Evolutionary conservation across 2,888 invertebrate species (phyloP).

Genomic region (Hemithea aestivaria): DNA sequence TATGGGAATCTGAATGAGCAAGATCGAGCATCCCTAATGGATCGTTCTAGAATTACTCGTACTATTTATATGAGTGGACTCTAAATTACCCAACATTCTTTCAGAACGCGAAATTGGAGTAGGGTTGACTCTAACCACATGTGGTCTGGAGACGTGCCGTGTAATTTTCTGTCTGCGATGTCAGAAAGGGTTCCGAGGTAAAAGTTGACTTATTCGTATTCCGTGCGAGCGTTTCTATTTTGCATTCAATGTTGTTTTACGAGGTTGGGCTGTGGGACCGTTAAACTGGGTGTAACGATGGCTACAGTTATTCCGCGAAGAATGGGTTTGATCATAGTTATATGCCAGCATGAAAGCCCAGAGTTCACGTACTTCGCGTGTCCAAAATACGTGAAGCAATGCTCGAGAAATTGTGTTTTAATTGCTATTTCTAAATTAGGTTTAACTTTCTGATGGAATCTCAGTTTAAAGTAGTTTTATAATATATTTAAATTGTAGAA

Average conservation of each 20-base stretch:
- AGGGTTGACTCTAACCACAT: conserved; percentile 23
- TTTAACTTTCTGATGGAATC: too few relatives aligned
- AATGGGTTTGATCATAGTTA: too few relatives aligned
- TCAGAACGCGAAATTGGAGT: conserved; percentile 18
- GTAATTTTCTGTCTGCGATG: conserved; percentile 14
- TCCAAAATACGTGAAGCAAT: too few relatives aligned
- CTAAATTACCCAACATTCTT: too few relatives aligned
- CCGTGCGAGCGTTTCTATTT: conserved; percentile 14
- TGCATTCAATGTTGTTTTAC: conserved; percentile 20
- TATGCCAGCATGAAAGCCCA: too few relatives aligned
- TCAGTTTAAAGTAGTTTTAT: too few relatives aligned
- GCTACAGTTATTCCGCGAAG: conserved; percentile 18
- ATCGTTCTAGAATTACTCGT: conserved; percentile 22
- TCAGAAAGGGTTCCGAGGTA: conserved; percentile 14
- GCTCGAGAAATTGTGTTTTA: too few relatives aligned
- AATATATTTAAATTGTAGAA: too few relatives aligned
- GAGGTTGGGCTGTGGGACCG: conserved; percentile 12
- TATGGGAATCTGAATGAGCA: conserved; percentile 11
- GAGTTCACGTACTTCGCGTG: too few relatives aligned
- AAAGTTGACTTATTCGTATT: conserved; percentile 14
- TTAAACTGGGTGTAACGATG: conserved; percentile 14
- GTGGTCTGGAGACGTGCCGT: conserved; percentile 21
- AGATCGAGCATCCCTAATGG: conserved; percentile 20
- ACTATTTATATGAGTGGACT: conserved; percentile 3
- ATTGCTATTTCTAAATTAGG: too few relatives aligned